Base-by-base conservation (phyloP, 2,113 vertebrate species). In the Alouatta palliata region DNA sequence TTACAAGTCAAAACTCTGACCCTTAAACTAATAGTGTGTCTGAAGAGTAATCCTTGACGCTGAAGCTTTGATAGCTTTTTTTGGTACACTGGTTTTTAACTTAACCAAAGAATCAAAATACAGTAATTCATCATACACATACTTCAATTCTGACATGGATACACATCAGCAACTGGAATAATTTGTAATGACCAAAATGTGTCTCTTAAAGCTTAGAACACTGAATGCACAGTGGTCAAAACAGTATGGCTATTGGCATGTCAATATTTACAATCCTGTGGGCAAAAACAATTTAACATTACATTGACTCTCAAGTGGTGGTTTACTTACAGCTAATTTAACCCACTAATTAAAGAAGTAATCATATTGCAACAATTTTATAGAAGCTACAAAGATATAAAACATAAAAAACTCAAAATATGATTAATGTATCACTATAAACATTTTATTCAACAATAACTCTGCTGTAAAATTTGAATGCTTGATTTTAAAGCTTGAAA, bases 261-360 rank as follows among this genome's bases (percentile, higher is more conserved):
- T 52, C 94, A 93, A 89, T 85, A 84, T 68, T 96, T 95, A 94
- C 20, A 97, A 43, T 37, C 37, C 27, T 87, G 16, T 49, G 23
- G 80, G 32, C 49, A 27, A 52, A 58, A 95, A 76, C 14, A 66
- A 91, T 95, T 97, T 97, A 83, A 71, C 21, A 77, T 85, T 70
- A 81, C 73, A 83, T 1, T 76, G 35, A 91, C 43, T 84, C 10
- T 86, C 68, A 52, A 92, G 40, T 61, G 23, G 76, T 56, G 70
- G 37, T 47, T 96, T 49, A 71, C 6, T 86, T 75, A 86, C 84
- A 95, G 92, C 6, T 88, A 92, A 94, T 68, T 87, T 87, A 95
- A 87, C 20, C 40, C 40, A 68, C 14, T 92, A 84, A 88, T 64
- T 90, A 87, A 92, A 93, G 58, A 87, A 87, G 35, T 23, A 70